Conservation (phyloP, 1,140 invertebrate species). For the Theocolax elegans region DNA sequence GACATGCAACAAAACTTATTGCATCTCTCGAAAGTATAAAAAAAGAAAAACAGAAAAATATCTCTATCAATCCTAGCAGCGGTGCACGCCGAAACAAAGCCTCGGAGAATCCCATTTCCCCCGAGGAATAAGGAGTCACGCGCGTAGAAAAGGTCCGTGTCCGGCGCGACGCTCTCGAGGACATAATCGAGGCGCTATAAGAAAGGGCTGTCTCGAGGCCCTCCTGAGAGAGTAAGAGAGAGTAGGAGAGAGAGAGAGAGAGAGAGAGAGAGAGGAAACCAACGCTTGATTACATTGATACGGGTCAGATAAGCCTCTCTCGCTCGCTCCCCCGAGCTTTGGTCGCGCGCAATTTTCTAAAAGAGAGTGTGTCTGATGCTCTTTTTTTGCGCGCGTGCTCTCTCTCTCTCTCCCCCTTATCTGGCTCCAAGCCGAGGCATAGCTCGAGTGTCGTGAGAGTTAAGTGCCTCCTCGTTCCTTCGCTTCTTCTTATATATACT, state of each 20-base stretch:
- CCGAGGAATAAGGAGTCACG: background rate
- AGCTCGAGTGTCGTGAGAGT: constrained; percentile 18
- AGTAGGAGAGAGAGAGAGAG: too few relatives aligned
- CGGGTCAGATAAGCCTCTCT: constrained; percentile 11
- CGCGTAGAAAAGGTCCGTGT: constrained; percentile 22
- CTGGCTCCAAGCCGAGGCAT: constrained; percentile 3
- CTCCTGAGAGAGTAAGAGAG: background rate
- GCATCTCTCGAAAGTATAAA: too few relatives aligned
- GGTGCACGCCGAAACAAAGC: background rate
- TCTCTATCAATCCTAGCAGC: too few relatives aligned
- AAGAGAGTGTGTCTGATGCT: constrained; percentile 7
- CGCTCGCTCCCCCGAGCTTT: constrained; percentile 11
- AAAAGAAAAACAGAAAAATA: too few relatives aligned
- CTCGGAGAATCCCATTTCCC: background rate
- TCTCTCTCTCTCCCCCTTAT: constrained; percentile 1
- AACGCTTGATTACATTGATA: constrained; percentile 30
- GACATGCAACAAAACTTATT: too few relatives aligned
- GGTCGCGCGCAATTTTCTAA: constrained; percentile 21
- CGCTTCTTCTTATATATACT: background rate
- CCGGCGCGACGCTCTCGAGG: constrained; percentile 3
- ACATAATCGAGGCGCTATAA: constrained; percentile 10
- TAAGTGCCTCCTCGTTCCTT: constrained; percentile 24
- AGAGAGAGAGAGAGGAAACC: background rate
- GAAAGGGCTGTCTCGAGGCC: background rate
- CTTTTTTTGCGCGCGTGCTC: background rate